phyloP scores from a whole-genome alignment of 2,797 vertebrate genomes.

The Sebastolobus altivelis region DNA sequence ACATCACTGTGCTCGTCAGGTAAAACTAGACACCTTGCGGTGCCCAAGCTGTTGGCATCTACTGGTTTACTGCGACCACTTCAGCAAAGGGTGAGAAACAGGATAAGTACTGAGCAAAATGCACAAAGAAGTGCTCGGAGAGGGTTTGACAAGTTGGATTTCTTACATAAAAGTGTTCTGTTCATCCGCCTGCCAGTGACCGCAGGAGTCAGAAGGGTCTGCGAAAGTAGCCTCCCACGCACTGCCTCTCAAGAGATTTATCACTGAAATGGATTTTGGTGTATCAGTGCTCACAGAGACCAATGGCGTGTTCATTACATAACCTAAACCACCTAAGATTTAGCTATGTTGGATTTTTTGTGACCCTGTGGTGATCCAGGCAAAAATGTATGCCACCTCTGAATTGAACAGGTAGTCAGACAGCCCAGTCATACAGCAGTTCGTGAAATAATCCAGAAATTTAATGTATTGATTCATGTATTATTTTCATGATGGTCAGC shows the following conservation, averaged over 20 bases:
- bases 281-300: conserved; percentile 37
- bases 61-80: conserved; percentile 37
- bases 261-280: conserved; percentile 49
- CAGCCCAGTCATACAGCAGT: not conserved
- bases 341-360: not conserved
- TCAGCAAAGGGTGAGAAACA: conserved; percentile 59
- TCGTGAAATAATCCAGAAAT: too few relatives aligned
- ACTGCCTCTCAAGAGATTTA: conserved; percentile 65
- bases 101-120: conserved; percentile 48
- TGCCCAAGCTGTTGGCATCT: conserved; percentile 41
- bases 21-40: conserved; percentile 63
- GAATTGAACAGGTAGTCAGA: conserved; percentile 23
- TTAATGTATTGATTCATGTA: too few relatives aligned
- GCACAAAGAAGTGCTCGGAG: conserved; percentile 53
- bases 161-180: conserved; percentile 62
- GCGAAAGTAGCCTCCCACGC: conserved; percentile 79
- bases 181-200: conserved; percentile 65
- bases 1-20: conserved; percentile 58
- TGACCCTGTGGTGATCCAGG: not conserved
- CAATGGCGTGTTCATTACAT: conserved; percentile 19
- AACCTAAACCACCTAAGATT: conserved; percentile 15
- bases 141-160: conserved; percentile 55
- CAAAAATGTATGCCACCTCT: not conserved
- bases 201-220: conserved; percentile 75
- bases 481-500: too few relatives aligned